Conservation (phyloP, 2,888 invertebrate species). For the Diaprepes abbreviatus region DNA sequence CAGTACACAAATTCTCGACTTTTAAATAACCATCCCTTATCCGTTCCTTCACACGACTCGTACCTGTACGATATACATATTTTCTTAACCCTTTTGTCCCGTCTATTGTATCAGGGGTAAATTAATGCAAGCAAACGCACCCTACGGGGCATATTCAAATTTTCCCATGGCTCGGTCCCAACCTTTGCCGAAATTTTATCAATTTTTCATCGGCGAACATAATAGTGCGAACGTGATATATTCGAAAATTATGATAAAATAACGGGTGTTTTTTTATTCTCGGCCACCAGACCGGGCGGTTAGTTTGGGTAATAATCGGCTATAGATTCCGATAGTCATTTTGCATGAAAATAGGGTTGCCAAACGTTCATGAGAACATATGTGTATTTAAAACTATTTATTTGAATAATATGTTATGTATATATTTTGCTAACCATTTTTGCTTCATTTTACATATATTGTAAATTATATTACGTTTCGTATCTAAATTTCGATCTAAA, state of each 20-base stretch:
- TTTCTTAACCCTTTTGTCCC: slow-evolving; percentile 49
- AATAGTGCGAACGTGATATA: slow-evolving; percentile 43
- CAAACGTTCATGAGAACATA: slow-evolving; percentile 13
- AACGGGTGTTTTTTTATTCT: slow-evolving; percentile 47
- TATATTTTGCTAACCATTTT: no score
- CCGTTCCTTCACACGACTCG: slow-evolving; percentile 37
- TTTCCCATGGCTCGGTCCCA: slow-evolving; percentile 41
- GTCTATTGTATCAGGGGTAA: slow-evolving; percentile 41
- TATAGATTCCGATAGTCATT: slow-evolving; percentile 26
- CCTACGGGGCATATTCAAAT: slow-evolving; percentile 47
- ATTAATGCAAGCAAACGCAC: slow-evolving; percentile 47
- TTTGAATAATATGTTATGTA: no score
- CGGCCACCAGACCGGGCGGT: slow-evolving; percentile 43
- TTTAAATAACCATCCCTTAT: slow-evolving; percentile 20
- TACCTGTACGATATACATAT: slow-evolving; percentile 39
- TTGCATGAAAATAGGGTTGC: slow-evolving; percentile 30
- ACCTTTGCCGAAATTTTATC: slow-evolving; percentile 47
- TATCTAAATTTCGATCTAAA: no score
- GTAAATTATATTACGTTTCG: no score
- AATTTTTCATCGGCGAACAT: slow-evolving; percentile 48
- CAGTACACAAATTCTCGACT: slow-evolving; percentile 2
- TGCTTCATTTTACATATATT: no score
- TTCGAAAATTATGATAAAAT: slow-evolving; percentile 49
- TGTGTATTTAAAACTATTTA: slow-evolving; percentile 23
- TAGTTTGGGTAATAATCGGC: slow-evolving; percentile 45